Evolutionary conservation across 2,113 vertebrate species (phyloP), one percentile per base, ranked within the genome.

Genomic region (Sinocyclocheilus grahami): DNA sequence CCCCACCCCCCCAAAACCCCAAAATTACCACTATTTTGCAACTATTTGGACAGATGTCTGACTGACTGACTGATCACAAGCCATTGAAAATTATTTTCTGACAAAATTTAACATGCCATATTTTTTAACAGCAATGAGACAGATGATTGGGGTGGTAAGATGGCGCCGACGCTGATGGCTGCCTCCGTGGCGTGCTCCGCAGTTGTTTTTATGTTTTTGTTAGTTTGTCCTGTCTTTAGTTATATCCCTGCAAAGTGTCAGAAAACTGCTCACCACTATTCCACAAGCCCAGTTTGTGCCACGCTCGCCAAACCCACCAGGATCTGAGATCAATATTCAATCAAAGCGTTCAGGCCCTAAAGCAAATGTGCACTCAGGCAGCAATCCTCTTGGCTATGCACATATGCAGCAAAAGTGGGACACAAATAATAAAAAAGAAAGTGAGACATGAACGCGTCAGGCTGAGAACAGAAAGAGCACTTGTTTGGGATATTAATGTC

Each of bases 261-360:
- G 62, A 82, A 85, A 82, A 76, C 9, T 30, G 3, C 63, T 85
- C 39, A 30, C 37, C 33, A 71, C 67, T 74, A 80, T 72, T 42
- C 58, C 77, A 72, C 30, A 63, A 30, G 55, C 30, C 77, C 53
- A 78, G 55, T 46, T 53, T 30, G 48, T 37, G 16, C 53, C 4
- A 76, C 13, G 37, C 48, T 63, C 53, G 51, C 81, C 37, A 86
- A 77, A 86, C 75, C 72, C 46, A 11, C 71, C 33, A 24, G 14
- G 88, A 92, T 89, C 86, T 60, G 55, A 37, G 89, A 94, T 95
- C 94, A 88, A 94, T 93, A 94, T 90, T 89, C 91, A 90, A 94
- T 94, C 91, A 93, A 90, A 92, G 67, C 78, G 22, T 78, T 88
- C 79, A 88, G 85, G 75, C 77, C 85, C 85, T 83, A 85, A 55